Evolutionary conservation across 2,113 vertebrate species (phyloP).

Genomic region (Echinops telfairi): DNA sequence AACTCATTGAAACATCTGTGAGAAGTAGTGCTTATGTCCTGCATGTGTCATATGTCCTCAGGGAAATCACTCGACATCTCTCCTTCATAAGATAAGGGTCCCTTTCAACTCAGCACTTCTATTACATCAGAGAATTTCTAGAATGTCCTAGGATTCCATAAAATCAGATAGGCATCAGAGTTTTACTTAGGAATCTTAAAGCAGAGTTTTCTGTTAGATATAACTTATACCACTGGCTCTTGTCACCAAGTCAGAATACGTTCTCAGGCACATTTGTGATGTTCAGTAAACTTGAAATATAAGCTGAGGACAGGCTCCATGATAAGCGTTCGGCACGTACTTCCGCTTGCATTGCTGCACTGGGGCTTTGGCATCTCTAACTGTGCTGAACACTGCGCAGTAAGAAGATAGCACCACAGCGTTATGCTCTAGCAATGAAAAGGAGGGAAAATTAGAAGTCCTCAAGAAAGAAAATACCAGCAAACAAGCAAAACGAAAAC

Average conservation of each 20-base stretch:
- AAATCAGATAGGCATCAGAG: not conserved
- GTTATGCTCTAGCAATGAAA: constrained; percentile 9
- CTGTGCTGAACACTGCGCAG: not conserved
- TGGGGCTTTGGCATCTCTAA: not conserved
- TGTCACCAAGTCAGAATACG: constrained; percentile 23
- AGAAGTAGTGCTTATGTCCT: not conserved
- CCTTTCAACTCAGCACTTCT: not conserved
- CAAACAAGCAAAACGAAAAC: constrained; percentile 9
- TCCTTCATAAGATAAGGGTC: not conserved
- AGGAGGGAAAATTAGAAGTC: not conserved
- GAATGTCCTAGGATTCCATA: not conserved
- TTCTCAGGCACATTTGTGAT: not conserved
- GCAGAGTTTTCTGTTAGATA: not conserved
- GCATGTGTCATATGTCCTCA: not conserved
- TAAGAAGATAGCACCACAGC: not conserved
- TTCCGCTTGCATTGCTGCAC: not conserved
- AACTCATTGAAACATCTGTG: not conserved
- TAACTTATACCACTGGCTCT: not conserved
- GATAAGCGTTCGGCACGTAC: not conserved
- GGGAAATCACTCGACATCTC: not conserved
- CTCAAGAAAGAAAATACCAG: not conserved
- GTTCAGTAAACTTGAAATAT: not conserved
- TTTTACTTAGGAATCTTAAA: constrained; percentile 28
- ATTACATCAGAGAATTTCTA: not conserved
- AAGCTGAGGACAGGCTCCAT: not conserved